Conservation (phyloP, 2,888 invertebrate genomes). For the Ommatoiulus sabulosus region DNA sequence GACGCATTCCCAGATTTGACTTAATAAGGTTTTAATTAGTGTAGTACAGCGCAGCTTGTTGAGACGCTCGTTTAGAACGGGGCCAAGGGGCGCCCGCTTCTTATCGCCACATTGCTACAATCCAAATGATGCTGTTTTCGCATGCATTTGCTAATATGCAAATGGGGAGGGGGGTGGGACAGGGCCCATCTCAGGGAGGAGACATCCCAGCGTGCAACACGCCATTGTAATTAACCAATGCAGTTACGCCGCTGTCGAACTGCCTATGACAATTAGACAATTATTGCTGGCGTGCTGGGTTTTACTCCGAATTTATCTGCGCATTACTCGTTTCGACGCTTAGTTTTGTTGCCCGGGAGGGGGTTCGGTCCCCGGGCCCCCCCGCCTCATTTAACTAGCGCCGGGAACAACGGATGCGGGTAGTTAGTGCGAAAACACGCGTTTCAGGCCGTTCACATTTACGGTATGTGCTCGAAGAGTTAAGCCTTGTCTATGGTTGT, state of each 20-base stretch:
- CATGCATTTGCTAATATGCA: neutral
- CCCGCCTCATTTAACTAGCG: neutral
- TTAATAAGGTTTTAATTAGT: conserved; percentile 50
- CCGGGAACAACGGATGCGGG: neutral
- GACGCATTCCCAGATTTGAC: conserved; percentile 26
- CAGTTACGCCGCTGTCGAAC: conserved; percentile 34
- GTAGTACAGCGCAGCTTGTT: conserved; percentile 42
- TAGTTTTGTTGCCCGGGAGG: conserved; percentile 30
- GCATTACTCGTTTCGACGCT: conserved; percentile 2
- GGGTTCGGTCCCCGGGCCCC: neutral
- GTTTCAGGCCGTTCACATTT: no score
- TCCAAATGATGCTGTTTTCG: neutral
- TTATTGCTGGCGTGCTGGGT: conserved; percentile 25
- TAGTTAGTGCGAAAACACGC: no score
- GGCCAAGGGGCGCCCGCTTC: neutral
- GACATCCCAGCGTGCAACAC: conserved; percentile 47
- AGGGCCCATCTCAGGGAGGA: neutral
- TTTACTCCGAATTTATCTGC: conserved; percentile 49
- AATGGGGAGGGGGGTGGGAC: neutral
- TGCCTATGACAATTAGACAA: conserved; percentile 50
- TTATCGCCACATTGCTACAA: neutral
- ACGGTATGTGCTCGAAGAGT: no score
- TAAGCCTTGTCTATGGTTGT: no score
- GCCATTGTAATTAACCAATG: conserved; percentile 50
- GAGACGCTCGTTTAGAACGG: no score